Conservation (phyloP, 2,113 vertebrate species). For the Chionomys nivalis region DNA sequence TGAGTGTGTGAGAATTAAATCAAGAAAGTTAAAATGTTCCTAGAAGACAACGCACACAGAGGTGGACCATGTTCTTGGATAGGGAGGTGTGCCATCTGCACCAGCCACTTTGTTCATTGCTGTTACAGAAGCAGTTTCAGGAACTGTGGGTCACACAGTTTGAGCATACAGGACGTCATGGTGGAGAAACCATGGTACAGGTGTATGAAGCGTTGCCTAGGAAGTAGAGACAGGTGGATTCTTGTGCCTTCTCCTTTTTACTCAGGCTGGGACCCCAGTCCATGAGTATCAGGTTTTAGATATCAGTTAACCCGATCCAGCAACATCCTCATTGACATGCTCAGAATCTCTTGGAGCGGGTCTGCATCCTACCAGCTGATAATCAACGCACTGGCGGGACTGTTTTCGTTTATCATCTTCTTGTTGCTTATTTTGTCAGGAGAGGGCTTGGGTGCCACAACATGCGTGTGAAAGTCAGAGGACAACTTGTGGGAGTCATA, state of each 20-base stretch:
- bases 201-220: neutral
- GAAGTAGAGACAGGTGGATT: neutral
- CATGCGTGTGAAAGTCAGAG: neutral
- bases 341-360: neutral
- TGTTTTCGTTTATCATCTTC: neutral
- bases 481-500: neutral
- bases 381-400: accelerated
- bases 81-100: neutral
- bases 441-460: neutral
- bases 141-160: too few species aligned
- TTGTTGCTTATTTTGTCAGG: neutral
- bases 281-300: too few species aligned
- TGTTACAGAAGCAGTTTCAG: too few species aligned
- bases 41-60: neutral
- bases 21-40: neutral
- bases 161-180: too few species aligned
- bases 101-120: neutral
- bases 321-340: neutral
- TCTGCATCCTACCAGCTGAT: neutral
- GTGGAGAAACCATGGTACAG: too few species aligned
- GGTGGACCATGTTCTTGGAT: neutral
- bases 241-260: neutral
- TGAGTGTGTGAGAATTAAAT: neutral
- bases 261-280: neutral
- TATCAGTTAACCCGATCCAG: too few species aligned